Percentiles rank a stretch among this genome's conserved stretches.
Evolutionary conservation across 2,888 invertebrate species (phyloP).

Genomic region (Orchesella flavescens): DNA sequence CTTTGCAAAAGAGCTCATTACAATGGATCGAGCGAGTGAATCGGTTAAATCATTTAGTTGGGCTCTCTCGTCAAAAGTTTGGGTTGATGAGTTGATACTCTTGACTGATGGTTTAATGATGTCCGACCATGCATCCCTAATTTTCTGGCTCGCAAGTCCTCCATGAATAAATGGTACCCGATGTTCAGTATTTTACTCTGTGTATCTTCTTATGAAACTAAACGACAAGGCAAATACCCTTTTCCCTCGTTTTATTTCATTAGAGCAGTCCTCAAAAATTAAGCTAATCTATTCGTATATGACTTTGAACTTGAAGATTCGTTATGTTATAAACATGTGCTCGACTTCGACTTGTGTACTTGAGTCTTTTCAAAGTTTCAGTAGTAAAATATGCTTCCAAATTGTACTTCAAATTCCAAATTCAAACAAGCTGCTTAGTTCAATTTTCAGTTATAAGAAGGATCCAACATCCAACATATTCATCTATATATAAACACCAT

Average conservation of each 20-base stretch:
- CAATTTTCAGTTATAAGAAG: too few relatives aligned
- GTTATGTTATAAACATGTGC: too few relatives aligned
- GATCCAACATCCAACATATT: too few relatives aligned
- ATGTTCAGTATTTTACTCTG: too few relatives aligned
- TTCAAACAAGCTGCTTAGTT: too few relatives aligned
- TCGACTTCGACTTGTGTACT: too few relatives aligned
- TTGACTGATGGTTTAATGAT: slow-evolving; percentile 58
- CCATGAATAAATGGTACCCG: not conserved
- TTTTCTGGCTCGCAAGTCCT: slow-evolving; percentile 26
- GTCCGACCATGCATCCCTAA: slow-evolving; percentile 51
- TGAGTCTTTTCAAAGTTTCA: not conserved
- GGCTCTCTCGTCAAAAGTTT: slow-evolving; percentile 33
- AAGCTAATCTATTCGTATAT: slow-evolving; percentile 13
- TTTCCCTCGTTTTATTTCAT: slow-evolving; percentile 49
- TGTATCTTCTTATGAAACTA: too few relatives aligned
- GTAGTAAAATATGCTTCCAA: too few relatives aligned
- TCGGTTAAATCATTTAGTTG: slow-evolving; percentile 34
- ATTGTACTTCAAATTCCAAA: too few relatives aligned
- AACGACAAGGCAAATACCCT: too few relatives aligned
- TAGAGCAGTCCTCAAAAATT: slow-evolving; percentile 40
- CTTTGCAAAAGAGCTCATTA: slow-evolving; percentile 19
- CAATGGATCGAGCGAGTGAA: not conserved
- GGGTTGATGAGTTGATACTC: slow-evolving; percentile 55
- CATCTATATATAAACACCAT: too few relatives aligned
- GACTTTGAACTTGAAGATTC: not conserved